phyloP scores from a whole-genome alignment of 2,113 vertebrate species.

The Seriola quinqueradiata region DNA sequence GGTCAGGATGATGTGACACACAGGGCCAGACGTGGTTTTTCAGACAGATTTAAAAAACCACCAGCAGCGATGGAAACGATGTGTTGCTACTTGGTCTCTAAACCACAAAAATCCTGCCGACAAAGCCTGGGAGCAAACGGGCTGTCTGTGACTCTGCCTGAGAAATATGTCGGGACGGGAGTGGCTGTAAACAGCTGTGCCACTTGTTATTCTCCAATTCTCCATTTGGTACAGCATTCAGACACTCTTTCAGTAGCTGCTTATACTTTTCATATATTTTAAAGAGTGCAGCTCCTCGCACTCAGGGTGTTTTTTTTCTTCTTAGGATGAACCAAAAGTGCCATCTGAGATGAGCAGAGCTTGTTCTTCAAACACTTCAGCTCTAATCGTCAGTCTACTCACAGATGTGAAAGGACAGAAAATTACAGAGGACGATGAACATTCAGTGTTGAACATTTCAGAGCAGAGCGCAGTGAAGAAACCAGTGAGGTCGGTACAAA shows the following conservation, averaged over 20 bases:
- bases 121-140: conserved; percentile 60
- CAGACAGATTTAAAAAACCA: conserved; percentile 66
- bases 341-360: not conserved
- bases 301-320: not conserved
- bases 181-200: conserved; percentile 61
- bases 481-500: not conserved
- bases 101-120: conserved; percentile 74
- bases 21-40: conserved; percentile 69
- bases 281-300: not conserved
- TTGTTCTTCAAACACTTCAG: not conserved
- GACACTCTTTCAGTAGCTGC: conserved; percentile 1
- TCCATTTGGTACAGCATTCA: conserved; percentile 11
- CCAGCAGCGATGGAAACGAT: conserved; percentile 67
- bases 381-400: conserved; percentile 5
- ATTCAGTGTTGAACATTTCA: conserved; percentile 8
- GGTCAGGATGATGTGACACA: conserved; percentile 71
- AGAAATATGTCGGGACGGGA: conserved; percentile 59
- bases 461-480: not conserved
- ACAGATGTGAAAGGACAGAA: conserved; percentile 2
- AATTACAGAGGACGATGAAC: not conserved
- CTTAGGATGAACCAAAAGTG: conserved; percentile 4
- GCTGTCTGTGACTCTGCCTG: conserved; percentile 55
- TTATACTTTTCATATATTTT: conserved; percentile 2
- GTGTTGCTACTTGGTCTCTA: conserved; percentile 61
- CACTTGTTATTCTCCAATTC: conserved; percentile 47